Base-by-base conservation (phyloP, 2,888 invertebrate species). In the Taenaris catops region DNA sequence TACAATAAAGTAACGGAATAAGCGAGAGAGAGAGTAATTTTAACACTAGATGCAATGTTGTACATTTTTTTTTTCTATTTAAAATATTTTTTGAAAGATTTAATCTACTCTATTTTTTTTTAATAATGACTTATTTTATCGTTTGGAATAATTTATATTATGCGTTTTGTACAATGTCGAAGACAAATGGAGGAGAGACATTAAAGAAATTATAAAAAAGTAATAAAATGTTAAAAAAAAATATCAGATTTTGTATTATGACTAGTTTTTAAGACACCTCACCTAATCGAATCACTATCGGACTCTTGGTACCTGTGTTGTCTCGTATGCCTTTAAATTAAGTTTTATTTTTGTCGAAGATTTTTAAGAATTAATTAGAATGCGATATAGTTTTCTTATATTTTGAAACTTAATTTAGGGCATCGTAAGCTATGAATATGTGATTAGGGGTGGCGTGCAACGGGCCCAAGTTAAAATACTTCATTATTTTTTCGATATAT, bases 101-200 rank as follows among this genome's bases (percentile, higher is more conserved):
- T 81, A 84, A 83, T 83, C 79, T 81, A 80, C 75, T 66, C 68
- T 83, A 80, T 81, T 79, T 76, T 81, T n/a, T 79, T 76, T 80
- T 78, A 80, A 80, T 81, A 78, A 78, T 70, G 64, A 78, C 78
- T 68, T 84, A 83, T 83, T 83, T 75, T 81, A 83, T 86, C 75
- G 76, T 84, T 81, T 80, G 76, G 71, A 79, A 73, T 86, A 83
- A 86, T 84, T 84, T 84, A 86, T 84, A 81, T 73, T 66, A 74
- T 76, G 70, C 74, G 80, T 76, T 31, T 84, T 84, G 78, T 83
- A 81, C 74, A 76, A 81, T 83, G 79, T 80, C 81, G 66, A 65
- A 64, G 74, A 72, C 63, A 68, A 74, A 75, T 74, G 68, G 62
- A 63, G 70, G 62, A 25, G 70, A 72, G 80, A 80, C 80, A 81